Base-by-base conservation (phyloP, 2,113 vertebrate species). In the Murina feae region DNA sequence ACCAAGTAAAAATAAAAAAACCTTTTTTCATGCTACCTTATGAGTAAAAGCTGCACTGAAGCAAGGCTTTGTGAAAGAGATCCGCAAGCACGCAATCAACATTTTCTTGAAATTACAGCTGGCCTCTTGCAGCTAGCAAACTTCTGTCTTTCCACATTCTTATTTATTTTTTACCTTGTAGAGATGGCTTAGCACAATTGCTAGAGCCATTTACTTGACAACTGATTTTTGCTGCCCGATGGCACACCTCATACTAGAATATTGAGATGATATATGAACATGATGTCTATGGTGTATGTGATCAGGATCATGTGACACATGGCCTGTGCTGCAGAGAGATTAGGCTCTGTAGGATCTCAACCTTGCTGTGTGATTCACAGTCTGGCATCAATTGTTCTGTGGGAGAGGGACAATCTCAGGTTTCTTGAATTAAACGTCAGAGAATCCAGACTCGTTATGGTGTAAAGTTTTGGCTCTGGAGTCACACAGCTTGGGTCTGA, bases 41-140 rank as follows among this genome's bases (percentile, higher is more conserved):
- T 89, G 96, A 95, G 96, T 94, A 84, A 95, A 97, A 94, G 79
- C 75, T 86, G 83, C 53, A 89, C 72, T 88, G 90, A 89, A 92
- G 94, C 51, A 92, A 90, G 85, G 89, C 75, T 96, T 96, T 96
- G 84, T 96, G 85, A 60, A 89, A 91, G 47, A 78, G 49, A 92
- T 96, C 74, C 86, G 87, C 58, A 96, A 95, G 86, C 65, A n/a
- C 17, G 95, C 93, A 96, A 97, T 96, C 95, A 96, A 97, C 89
- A 63, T 96, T 96, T 96, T 84, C 94, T 95, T 96, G 92, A 97
- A 97, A 96, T 88, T 95, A 96, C 95, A 97, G 95, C 97, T 97
- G 94, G 95, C 68, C 44, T 89, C 81, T 84, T 60, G 69, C 69
- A 65, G 75, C 55, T 60, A 90, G 80, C 71, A 68, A 71, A 87